phyloP scores from a whole-genome alignment of 2,113 vertebrate genomes.

The Smithornis capensis region DNA sequence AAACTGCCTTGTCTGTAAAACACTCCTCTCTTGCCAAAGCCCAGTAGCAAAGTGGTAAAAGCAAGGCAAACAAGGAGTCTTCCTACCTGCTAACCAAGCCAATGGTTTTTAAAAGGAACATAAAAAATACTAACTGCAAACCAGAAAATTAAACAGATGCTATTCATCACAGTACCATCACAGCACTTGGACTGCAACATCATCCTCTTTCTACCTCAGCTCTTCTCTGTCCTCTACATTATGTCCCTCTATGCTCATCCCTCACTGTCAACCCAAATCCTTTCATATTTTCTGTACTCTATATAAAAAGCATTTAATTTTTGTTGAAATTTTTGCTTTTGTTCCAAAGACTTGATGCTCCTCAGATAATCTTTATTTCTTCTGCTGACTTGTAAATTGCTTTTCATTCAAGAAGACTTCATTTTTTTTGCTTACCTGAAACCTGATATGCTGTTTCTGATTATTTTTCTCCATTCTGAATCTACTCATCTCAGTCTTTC shows the following conservation, averaged over 20 bases:
- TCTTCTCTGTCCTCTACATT: neutral
- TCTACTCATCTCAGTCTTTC: neutral
- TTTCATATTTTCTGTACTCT: neutral
- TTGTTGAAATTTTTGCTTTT: neutral
- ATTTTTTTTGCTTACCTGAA: neutral
- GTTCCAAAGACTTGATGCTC: neutral
- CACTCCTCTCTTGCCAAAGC: neutral
- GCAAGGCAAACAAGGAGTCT: neutral
- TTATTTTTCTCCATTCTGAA: neutral
- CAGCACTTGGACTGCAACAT: neutral
- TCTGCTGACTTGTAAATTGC: neutral
- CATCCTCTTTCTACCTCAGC: neutral
- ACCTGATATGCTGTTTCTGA: neutral
- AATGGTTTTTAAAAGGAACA: neutral
- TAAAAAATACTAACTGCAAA: neutral
- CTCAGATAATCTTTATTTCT: neutral
- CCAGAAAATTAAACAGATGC: slow-evolving; percentile 11
- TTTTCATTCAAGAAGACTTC: neutral
- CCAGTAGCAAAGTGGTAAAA: neutral
- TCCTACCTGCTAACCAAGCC: neutral
- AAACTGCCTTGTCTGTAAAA: neutral
- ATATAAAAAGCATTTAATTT: neutral
- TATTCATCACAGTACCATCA: neutral
- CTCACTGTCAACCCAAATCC: neutral
- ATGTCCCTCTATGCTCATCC: neutral